Conservation (phyloP, 2,888 invertebrate genomes). For the Melieria picta region DNA sequence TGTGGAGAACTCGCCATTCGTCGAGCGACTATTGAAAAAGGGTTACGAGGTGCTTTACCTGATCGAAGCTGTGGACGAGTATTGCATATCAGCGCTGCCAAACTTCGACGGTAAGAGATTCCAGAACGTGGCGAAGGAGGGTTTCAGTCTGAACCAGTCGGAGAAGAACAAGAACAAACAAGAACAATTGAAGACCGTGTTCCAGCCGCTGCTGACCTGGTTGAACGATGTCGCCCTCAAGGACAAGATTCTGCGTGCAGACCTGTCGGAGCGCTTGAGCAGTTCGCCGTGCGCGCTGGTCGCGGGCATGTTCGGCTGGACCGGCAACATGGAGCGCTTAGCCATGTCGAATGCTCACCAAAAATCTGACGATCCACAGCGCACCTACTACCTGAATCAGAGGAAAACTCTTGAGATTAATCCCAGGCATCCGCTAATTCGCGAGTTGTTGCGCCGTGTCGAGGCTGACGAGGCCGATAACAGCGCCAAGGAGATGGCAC, state of each 20-base stretch:
- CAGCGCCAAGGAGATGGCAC: slow-evolving; percentile 83
- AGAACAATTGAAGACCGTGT: slow-evolving; percentile 80
- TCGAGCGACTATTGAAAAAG: slow-evolving; percentile 89
- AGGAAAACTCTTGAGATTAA: slow-evolving; percentile 98
- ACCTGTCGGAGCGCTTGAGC: slow-evolving; percentile 86
- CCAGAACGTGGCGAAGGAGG: slow-evolving; percentile 99
- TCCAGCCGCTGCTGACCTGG: slow-evolving; percentile 93
- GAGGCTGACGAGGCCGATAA: slow-evolving; percentile 80
- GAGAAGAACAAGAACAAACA: slow-evolving; percentile 77
- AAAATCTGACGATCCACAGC: slow-evolving; percentile 91
- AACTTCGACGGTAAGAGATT: slow-evolving; percentile 99
- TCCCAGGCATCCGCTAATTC: slow-evolving; percentile 94
- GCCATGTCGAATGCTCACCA: slow-evolving; percentile 96
- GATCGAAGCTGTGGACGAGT: slow-evolving; percentile 98
- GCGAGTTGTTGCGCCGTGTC: slow-evolving; percentile 87
- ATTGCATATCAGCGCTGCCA: slow-evolving; percentile 93
- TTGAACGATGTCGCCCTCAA: slow-evolving; percentile 83
- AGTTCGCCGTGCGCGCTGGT: slow-evolving; percentile 96
- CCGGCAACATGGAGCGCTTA: slow-evolving; percentile 98
- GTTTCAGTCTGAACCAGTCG: slow-evolving; percentile 83
- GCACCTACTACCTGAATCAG: slow-evolving; percentile 86
- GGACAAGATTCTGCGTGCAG: slow-evolving; percentile 81
- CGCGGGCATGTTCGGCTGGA: slow-evolving; percentile 97
- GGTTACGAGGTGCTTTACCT: slow-evolving; percentile 96
- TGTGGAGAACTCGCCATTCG: slow-evolving; percentile 93